These are phyloP conservation scores for Isoperla grammatica DNA, from an alignment of 2,888 invertebrate genomes.

Conservation along the genomic window DNA sequence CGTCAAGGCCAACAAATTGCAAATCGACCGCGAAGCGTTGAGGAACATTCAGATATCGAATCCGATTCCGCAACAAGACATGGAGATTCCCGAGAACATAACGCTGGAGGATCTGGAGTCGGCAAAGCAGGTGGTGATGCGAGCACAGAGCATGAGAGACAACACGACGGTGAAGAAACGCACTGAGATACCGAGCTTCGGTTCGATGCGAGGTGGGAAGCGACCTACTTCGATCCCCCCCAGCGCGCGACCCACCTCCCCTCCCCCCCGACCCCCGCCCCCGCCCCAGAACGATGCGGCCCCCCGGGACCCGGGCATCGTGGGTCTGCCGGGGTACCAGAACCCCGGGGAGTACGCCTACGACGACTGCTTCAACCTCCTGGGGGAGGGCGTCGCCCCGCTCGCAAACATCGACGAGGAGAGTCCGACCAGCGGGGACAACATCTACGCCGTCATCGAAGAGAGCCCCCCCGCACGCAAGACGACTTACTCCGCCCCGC, in stretches of 20 bases:
- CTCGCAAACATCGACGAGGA: constrained; percentile 57
- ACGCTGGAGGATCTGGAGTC: constrained; percentile 53
- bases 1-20: constrained; percentile 55
- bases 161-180: constrained; percentile 46
- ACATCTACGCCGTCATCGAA: constrained; percentile 83
- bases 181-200: constrained; percentile 67
- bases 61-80: constrained; percentile 69
- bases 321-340: constrained; percentile 37
- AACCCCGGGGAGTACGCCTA: constrained; percentile 52
- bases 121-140: constrained; percentile 58
- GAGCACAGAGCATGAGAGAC: constrained; percentile 79
- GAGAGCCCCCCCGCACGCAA: constrained; percentile 54
- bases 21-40: constrained; percentile 62
- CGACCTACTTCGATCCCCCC: constrained; percentile 70
- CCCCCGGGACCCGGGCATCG: constrained; percentile 31
- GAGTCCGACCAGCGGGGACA: constrained; percentile 54
- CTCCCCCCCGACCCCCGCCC: constrained; percentile 60
- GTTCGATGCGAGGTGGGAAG: constrained; percentile 68
- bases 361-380: constrained; percentile 69
- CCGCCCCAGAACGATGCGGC: constrained; percentile 36
- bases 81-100: constrained; percentile 54
- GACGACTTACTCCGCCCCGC: constrained; percentile 19
- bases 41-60: constrained; percentile 75
- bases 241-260: constrained; percentile 63
- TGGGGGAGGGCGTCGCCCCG: constrained; percentile 49